Evolutionary conservation across 2,113 vertebrate species (phyloP).

Genomic region (Cynoglossus semilaevis): DNA sequence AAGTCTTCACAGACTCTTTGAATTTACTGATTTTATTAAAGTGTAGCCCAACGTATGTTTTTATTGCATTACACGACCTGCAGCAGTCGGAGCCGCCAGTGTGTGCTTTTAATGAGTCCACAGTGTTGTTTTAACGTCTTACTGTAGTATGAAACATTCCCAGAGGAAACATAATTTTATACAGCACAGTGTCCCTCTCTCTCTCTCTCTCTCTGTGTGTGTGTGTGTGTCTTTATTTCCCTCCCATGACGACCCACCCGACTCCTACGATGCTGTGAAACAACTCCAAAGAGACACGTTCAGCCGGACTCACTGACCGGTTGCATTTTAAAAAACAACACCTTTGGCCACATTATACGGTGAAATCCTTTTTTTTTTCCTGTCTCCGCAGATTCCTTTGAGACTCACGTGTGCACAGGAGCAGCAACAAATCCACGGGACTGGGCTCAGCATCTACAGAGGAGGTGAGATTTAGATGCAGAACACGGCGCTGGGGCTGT

Average conservation of each 20-base stretch:
- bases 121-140: conserved; percentile 34
- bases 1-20: conserved; percentile 14
- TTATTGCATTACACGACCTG: conserved; percentile 26
- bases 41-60: conserved; percentile 20
- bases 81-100: conserved; percentile 33
- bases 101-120: conserved; percentile 44
- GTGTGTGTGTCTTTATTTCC: conserved; percentile 54
- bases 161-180: conserved; percentile 53
- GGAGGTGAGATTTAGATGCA: conserved; percentile 6
- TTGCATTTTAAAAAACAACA: neutral
- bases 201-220: conserved; percentile 31
- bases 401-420: conserved; percentile 8
- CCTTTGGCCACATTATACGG: conserved; percentile 19
- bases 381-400: conserved; percentile 8
- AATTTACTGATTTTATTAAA: conserved; percentile 36
- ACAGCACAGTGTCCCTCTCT: conserved; percentile 25
- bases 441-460: neutral
- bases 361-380: conserved; percentile 13
- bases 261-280: conserved; percentile 53
- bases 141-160: conserved; percentile 51
- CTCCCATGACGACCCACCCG: conserved; percentile 44
- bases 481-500: neutral
- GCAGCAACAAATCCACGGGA: no score
- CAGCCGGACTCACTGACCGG: conserved; percentile 17
- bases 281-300: conserved; percentile 59